phyloP scores from a whole-genome alignment of 1,140 invertebrate species.

The Homarus americanus region DNA sequence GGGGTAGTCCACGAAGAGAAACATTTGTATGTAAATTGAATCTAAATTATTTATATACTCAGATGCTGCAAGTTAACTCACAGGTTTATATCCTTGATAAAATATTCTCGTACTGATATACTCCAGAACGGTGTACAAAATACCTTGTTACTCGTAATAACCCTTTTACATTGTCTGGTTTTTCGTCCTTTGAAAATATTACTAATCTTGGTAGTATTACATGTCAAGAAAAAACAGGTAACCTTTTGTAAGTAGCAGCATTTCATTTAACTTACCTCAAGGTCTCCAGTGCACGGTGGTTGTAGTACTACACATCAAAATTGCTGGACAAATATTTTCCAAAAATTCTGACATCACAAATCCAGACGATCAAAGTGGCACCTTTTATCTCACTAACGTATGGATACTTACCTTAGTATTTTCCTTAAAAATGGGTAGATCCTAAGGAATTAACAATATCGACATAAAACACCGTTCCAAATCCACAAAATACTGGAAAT shows the following conservation, averaged over 20 bases:
- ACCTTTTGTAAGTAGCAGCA: no score
- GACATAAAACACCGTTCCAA: not conserved
- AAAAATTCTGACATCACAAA: not conserved
- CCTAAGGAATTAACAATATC: not conserved
- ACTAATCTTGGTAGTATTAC: no score
- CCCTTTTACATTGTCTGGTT: not conserved
- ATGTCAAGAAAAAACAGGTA: no score
- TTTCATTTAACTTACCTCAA: no score
- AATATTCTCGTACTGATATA: no score
- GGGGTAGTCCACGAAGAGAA: no score
- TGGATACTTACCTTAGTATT: not conserved
- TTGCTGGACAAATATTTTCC: not conserved
- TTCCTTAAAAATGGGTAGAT: not conserved
- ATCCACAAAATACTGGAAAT: slow-evolving; percentile 9
- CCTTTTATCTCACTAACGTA: not conserved
- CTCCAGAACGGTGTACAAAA: no score
- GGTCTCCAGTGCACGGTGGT: not conserved
- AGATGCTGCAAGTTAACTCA: no score
- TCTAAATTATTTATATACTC: no score
- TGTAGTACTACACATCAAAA: not conserved
- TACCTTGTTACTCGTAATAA: not conserved
- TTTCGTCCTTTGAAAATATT: no score
- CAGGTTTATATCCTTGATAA: no score
- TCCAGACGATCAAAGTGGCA: not conserved
- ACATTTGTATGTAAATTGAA: no score